Percentiles rank a stretch among this genome's conserved stretches.
Evolutionary conservation across 1,140 invertebrate species (phyloP).

Genomic region (Calliphora vicina): DNA sequence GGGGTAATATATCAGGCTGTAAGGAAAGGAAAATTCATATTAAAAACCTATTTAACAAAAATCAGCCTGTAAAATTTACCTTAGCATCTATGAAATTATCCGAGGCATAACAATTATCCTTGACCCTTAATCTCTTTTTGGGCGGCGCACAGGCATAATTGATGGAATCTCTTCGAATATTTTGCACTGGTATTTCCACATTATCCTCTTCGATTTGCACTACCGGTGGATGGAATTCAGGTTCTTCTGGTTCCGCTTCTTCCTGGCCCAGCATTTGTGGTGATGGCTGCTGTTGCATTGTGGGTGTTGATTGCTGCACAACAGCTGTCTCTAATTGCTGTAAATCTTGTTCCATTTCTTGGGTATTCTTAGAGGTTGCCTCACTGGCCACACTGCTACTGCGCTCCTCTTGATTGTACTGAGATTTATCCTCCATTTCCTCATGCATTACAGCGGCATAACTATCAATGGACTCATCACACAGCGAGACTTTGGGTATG

Average conservation of each 20-base stretch:
- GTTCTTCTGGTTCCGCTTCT: not conserved
- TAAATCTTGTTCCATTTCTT: slow-evolving; percentile 31
- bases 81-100: slow-evolving; percentile 6
- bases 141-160: slow-evolving; percentile 42
- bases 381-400: slow-evolving; percentile 19
- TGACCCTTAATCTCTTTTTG: slow-evolving; percentile 37
- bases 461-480: slow-evolving; percentile 40
- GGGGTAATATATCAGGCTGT: slow-evolving; percentile 26
- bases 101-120: not conserved
- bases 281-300: slow-evolving; percentile 1
- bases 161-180: not conserved
- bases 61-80: not conserved
- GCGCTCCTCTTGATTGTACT: slow-evolving; percentile 11
- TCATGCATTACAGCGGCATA: slow-evolving; percentile 39
- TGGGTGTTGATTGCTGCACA: not conserved
- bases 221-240: not conserved
- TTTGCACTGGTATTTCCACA: not conserved
- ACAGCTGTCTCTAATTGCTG: not conserved
- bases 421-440: slow-evolving; percentile 39
- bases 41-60: not conserved
- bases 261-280: not conserved
- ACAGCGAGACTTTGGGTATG: slow-evolving; percentile 32
- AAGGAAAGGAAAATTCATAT: not conserved
- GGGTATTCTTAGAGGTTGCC: slow-evolving; percentile 16
- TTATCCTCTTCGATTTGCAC: slow-evolving; percentile 13